A percentile compares a stretch with the other conserved stretches of the same genome.
Evolutionary conservation across 2,888 invertebrate species (phyloP).

Genomic region (Ophion costatus): DNA sequence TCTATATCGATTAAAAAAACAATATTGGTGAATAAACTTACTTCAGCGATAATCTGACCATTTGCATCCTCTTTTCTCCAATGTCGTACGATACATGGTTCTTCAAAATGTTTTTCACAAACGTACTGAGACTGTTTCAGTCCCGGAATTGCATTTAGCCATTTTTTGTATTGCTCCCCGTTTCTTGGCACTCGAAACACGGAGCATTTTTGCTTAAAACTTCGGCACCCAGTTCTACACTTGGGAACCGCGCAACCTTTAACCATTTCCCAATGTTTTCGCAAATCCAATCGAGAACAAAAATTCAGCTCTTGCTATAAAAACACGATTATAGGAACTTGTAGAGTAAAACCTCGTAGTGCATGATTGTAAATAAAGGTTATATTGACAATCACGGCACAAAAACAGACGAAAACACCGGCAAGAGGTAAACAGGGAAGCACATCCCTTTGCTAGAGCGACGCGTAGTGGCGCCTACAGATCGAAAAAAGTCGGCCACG

Average conservation of each 20-base stretch:
- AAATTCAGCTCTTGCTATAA: background rate
- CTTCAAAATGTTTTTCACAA: slow-evolving; percentile 10
- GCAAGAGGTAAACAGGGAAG: no score
- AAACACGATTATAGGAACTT: background rate
- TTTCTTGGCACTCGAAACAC: slow-evolving; percentile 5
- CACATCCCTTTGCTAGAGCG: no score
- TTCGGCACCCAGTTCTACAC: background rate
- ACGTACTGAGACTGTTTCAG: slow-evolving; percentile 7
- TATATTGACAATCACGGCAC: background rate
- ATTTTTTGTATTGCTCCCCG: background rate
- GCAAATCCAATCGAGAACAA: background rate
- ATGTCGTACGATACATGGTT: background rate
- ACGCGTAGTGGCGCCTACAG: no score
- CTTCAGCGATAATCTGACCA: background rate
- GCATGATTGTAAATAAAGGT: background rate
- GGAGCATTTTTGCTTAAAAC: background rate
- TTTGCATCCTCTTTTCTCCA: background rate
- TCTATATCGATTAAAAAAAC: background rate
- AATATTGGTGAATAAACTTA: background rate
- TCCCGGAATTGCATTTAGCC: background rate
- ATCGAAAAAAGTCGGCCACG: no score
- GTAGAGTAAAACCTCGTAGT: background rate
- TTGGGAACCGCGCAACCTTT: background rate
- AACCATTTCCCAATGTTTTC: background rate
- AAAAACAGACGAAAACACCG: background rate